These are phyloP conservation scores for Sardina pilchardus DNA, from an alignment of 2,113 vertebrate species.

Conservation along the genomic window DNA sequence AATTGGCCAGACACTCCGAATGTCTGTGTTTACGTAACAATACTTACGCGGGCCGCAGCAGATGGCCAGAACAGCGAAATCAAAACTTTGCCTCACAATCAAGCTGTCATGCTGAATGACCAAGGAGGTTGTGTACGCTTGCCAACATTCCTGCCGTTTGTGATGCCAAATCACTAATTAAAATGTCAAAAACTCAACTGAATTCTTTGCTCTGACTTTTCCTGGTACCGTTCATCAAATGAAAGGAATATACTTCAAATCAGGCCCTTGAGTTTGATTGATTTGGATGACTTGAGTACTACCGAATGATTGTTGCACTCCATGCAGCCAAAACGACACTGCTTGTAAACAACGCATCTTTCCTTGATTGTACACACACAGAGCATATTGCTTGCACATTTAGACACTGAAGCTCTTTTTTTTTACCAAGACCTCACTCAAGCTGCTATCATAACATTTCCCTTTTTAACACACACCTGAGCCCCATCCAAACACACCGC, in stretches of 20 bases:
- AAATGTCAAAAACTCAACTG: too few relatives aligned
- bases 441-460: background rate
- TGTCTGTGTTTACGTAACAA: background rate
- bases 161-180: background rate
- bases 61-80: background rate
- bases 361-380: background rate
- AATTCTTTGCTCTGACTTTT: background rate
- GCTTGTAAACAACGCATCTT: background rate
- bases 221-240: background rate
- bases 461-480: background rate
- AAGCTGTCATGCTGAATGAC: background rate
- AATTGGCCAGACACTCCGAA: background rate
- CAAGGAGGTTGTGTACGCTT: background rate
- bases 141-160: background rate
- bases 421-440: background rate
- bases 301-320: background rate
- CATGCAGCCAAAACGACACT: background rate
- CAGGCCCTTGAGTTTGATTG: background rate
- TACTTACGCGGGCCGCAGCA: background rate
- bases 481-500: background rate
- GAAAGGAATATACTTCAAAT: background rate
- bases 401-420: background rate
- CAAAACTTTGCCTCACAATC: conserved; percentile 2
- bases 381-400: background rate
- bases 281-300: background rate